Conservation (phyloP, 2,797 vertebrate genomes). For the Sphenodon punctatus region DNA sequence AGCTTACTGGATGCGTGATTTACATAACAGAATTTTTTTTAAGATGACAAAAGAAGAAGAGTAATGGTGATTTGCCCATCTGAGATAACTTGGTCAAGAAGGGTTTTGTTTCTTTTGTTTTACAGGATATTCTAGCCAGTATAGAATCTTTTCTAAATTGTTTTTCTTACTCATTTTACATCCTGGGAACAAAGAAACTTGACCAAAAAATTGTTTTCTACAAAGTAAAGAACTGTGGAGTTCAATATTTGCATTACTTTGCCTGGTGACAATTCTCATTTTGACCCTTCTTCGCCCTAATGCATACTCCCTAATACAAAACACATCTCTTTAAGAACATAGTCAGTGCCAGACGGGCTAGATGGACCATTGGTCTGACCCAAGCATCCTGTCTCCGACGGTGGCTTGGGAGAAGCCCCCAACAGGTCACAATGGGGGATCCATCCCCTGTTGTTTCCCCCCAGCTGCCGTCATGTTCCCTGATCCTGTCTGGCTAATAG, state of each 20-base stretch:
- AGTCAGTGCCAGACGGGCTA: too few relatives aligned
- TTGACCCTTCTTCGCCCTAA: neutral
- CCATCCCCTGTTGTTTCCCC: too few relatives aligned
- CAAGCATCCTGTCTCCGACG: too few relatives aligned
- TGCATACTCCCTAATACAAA: neutral
- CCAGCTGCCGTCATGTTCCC: too few relatives aligned
- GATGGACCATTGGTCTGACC: too few relatives aligned
- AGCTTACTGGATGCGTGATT: conserved; percentile 9
- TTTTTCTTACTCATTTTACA: rapidly evolving
- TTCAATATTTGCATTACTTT: neutral
- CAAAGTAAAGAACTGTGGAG: too few relatives aligned
- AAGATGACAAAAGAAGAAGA: neutral
- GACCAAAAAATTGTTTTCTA: neutral
- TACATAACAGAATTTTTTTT: conserved; percentile 41
- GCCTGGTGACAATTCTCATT: neutral
- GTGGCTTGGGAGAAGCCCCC: too few relatives aligned
- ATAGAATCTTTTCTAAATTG: neutral
- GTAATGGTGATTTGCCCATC: neutral
- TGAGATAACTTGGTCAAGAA: neutral
- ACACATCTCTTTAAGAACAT: neutral
- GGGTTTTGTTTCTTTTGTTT: neutral
- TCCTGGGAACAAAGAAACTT: neutral
- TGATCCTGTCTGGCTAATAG: too few relatives aligned
- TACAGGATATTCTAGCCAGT: neutral
- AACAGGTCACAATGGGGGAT: too few relatives aligned